These are phyloP conservation scores for Machaerirhynchus nigripectus DNA, from an alignment of 2,113 vertebrate genomes.

Conservation along the genomic window DNA sequence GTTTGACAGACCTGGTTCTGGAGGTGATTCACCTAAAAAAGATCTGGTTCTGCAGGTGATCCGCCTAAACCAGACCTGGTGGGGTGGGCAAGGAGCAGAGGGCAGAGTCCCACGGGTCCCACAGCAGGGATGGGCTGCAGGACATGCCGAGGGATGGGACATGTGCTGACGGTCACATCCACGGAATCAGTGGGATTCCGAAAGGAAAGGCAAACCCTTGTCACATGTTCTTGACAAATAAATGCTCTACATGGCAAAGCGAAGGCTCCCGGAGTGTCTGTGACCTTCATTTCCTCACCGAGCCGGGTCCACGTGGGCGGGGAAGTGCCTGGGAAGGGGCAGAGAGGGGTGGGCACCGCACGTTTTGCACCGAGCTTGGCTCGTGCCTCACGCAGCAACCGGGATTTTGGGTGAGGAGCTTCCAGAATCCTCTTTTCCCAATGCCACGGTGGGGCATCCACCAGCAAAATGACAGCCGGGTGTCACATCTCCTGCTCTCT, in stretches of 20 bases:
- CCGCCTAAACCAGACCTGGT: neutral
- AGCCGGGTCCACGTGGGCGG: fast-evolving
- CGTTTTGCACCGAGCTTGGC: neutral
- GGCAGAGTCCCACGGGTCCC: neutral
- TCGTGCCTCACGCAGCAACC: fast-evolving
- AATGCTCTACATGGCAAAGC: neutral
- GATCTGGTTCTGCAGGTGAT: neutral
- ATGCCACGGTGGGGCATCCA: fast-evolving
- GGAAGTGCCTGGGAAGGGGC: neutral
- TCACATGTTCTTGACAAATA: neutral
- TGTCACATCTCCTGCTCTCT: neutral
- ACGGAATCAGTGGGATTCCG: neutral
- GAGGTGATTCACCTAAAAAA: neutral
- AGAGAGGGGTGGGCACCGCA: neutral
- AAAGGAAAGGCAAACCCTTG: neutral
- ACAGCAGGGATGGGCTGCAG: neutral
- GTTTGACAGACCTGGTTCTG: neutral
- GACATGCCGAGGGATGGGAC: neutral
- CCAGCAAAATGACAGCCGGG: neutral
- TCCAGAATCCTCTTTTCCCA: neutral
- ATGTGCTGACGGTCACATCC: neutral
- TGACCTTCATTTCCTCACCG: neutral
- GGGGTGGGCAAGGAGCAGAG: neutral
- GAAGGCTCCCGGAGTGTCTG: neutral
- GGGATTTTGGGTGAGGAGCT: neutral